Conservation (phyloP, 2,113 vertebrate species). For the Gorilla gorilla region DNA sequence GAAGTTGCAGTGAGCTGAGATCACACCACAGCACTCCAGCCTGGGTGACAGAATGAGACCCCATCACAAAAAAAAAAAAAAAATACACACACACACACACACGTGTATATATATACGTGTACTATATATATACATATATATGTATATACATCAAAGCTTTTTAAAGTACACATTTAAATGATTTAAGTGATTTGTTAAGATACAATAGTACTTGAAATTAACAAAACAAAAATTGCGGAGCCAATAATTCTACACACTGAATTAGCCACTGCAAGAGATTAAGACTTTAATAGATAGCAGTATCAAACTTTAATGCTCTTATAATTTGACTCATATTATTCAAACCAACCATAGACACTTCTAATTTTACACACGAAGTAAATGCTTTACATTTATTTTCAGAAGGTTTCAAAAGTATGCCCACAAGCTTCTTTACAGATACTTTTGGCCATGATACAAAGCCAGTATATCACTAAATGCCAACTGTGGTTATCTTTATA, state of each 20-base stretch:
- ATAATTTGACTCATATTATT: conserved; percentile 29
- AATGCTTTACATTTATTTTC: conserved; percentile 56
- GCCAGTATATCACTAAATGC: not conserved
- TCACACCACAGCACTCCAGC: too few relatives aligned
- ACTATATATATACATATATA: rapidly evolving
- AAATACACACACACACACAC: too few relatives aligned
- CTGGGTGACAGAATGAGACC: too few relatives aligned
- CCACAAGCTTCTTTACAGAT: conserved; percentile 22
- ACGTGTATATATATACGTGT: too few relatives aligned
- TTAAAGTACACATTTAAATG: conserved; percentile 49
- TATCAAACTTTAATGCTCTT: conserved; percentile 13
- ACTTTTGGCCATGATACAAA: not conserved
- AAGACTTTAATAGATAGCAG: conserved; percentile 18
- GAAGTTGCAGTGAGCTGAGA: too few relatives aligned
- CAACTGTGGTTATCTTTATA: not conserved
- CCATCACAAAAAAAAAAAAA: too few relatives aligned
- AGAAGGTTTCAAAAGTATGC: conserved; percentile 8
- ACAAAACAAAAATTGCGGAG: conserved; percentile 31
- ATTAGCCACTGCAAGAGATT: not conserved
- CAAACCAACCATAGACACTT: conserved; percentile 39
- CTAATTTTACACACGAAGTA: conserved; percentile 37
- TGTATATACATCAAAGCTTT: not conserved
- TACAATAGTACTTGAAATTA: conserved; percentile 19
- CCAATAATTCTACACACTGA: conserved; percentile 18
- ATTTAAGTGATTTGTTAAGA: conserved; percentile 45